Percentiles rank a stretch among this genome's conserved stretches.
These are phyloP conservation scores for Dinoponera quadriceps DNA, from an alignment of 1,140 invertebrate species.

Conservation along the genomic window DNA sequence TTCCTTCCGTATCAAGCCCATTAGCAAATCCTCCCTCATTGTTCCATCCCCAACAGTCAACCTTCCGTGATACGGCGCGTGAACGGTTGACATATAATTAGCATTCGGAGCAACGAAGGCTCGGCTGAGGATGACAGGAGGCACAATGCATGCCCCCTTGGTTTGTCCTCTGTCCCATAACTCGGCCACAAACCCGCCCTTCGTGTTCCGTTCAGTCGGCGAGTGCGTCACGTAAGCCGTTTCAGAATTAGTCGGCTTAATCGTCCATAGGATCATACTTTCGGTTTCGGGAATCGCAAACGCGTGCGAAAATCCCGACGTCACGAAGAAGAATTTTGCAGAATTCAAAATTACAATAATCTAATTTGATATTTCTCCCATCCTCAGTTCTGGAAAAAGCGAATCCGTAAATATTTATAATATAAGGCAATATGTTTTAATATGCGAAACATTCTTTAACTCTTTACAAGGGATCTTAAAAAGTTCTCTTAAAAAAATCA, in stretches of 20 bases:
- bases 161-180: conserved; percentile 74
- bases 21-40: conserved; percentile 72
- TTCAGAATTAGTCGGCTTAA: conserved; percentile 71
- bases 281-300: conserved; percentile 9
- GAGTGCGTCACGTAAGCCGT: conserved; percentile 67
- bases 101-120: conserved; percentile 80
- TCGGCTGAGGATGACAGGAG: conserved; percentile 82
- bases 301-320: background rate
- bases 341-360: background rate
- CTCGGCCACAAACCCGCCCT: conserved; percentile 75
- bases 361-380: background rate
- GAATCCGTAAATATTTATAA: background rate
- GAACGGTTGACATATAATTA: conserved; percentile 82
- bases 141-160: conserved; percentile 77
- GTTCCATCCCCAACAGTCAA: conserved; percentile 72
- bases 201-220: conserved; percentile 37
- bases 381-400: background rate
- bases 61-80: conserved; percentile 75
- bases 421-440: background rate
- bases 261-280: conserved; percentile 29
- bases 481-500: conserved; percentile 1
- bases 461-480: no score
- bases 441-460: no score
- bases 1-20: conserved; percentile 64
- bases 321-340: background rate